A percentile compares a stretch with the other conserved stretches of the same genome.
Evolutionary conservation across 2,113 vertebrate genomes (phyloP).

Genomic region (Todiramphus chloris): DNA sequence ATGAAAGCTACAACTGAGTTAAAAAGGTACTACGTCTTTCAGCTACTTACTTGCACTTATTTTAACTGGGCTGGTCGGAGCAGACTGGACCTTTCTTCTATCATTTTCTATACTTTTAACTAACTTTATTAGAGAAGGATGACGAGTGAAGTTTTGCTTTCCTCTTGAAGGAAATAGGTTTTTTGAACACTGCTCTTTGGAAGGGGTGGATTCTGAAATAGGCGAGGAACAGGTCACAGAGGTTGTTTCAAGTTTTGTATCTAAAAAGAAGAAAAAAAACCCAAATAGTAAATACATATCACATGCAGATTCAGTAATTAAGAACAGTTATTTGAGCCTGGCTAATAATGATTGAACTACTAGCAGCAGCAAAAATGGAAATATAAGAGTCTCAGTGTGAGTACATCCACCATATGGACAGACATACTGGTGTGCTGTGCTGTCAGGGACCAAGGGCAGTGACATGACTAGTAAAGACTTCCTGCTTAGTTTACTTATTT

Average conservation of each 20-base stretch:
- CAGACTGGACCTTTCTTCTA: slow-evolving; percentile 91
- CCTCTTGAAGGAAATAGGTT: slow-evolving; percentile 86
- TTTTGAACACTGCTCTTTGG: slow-evolving; percentile 90
- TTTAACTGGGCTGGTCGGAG: slow-evolving; percentile 89
- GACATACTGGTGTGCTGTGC: background rate
- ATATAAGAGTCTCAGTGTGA: background rate
- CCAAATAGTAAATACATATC: background rate
- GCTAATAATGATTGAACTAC: background rate
- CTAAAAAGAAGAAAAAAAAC: slow-evolving; percentile 26
- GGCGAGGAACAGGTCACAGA: background rate
- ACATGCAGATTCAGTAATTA: background rate
- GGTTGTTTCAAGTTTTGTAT: slow-evolving; percentile 11
- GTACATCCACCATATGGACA: background rate
- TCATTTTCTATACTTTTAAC: slow-evolving; percentile 88
- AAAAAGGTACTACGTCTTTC: background rate
- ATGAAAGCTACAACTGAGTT: background rate
- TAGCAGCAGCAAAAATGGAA: background rate
- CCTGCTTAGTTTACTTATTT: background rate
- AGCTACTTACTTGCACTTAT: slow-evolving; percentile 70
- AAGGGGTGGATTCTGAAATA: slow-evolving; percentile 58
- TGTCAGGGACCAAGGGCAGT: background rate
- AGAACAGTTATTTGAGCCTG: background rate
- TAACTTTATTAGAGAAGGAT: slow-evolving; percentile 91
- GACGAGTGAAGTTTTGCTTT: slow-evolving; percentile 89
- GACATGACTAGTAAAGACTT: background rate